A percentile compares a stretch with the other conserved stretches of the same genome.
These are phyloP conservation scores for Chinchilla lanigera DNA, from an alignment of 2,113 vertebrate genomes.

Conservation along the genomic window DNA sequence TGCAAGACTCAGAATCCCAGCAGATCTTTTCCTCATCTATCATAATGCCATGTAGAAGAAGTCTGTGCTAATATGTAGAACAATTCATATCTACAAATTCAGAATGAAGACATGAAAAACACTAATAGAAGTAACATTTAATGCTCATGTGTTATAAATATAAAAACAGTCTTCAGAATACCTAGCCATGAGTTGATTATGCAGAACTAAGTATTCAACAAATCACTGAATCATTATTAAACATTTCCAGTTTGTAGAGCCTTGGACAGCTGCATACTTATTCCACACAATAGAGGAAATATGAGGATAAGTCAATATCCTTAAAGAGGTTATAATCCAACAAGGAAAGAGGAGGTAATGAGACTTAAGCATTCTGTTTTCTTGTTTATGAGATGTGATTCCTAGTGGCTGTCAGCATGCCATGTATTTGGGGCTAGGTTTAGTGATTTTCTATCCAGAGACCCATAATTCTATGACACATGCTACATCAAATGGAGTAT, in stretches of 20 bases:
- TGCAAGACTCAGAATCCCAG: constrained; percentile 47
- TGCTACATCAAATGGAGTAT: not conserved
- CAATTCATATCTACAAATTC: not conserved
- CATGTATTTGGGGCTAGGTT: not conserved
- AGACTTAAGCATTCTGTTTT: not conserved
- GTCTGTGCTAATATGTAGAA: not conserved
- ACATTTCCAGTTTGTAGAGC: fast-evolving
- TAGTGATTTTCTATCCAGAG: not conserved
- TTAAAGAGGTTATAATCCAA: not conserved
- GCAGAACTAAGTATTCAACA: not conserved
- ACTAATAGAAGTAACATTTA: not conserved
- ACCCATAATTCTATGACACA: not conserved
- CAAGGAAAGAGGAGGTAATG: not conserved
- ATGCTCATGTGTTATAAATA: not conserved
- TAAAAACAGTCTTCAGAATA: not conserved
- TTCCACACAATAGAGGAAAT: not conserved
- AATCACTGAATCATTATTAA: not conserved
- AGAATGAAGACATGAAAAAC: not conserved
- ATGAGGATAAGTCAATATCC: not conserved
- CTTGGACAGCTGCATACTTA: not conserved
- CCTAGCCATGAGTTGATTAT: not conserved
- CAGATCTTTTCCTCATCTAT: constrained; percentile 48
- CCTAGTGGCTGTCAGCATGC: not conserved
- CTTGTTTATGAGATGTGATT: not conserved
- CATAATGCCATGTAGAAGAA: not conserved